phyloP scores from a whole-genome alignment of 2,888 invertebrate genomes.

The Arge pagana region DNA sequence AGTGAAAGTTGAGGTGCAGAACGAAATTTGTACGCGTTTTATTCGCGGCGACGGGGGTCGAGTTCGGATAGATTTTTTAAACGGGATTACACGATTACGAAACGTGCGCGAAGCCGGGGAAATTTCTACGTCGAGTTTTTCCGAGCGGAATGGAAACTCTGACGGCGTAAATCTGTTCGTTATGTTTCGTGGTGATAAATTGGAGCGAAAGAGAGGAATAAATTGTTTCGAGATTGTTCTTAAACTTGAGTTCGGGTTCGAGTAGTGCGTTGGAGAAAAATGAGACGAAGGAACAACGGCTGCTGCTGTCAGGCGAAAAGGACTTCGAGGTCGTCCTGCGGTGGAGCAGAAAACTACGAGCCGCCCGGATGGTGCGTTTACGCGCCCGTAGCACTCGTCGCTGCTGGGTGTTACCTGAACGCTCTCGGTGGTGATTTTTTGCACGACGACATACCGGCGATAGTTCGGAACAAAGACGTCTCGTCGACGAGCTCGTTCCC shows the following conservation, averaged over 20 bases:
- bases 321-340: conserved; percentile 43
- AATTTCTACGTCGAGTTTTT: too few relatives aligned
- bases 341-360: conserved; percentile 55
- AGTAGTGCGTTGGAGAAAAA: conserved; percentile 16
- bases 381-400: conserved; percentile 68
- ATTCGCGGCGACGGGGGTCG: too few relatives aligned
- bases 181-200: conserved; percentile 1
- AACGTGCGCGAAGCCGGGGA: too few relatives aligned
- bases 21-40: too few relatives aligned
- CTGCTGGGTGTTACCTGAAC: conserved; percentile 73
- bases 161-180: too few relatives aligned
- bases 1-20: too few relatives aligned
- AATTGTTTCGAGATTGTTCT: too few relatives aligned
- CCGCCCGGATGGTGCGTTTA: conserved; percentile 66
- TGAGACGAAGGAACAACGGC: conserved; percentile 46
- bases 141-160: too few relatives aligned
- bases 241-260: too few relatives aligned
- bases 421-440: conserved; percentile 81
- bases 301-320: conserved; percentile 39
- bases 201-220: too few relatives aligned
- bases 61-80: too few relatives aligned
- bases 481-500: conserved; percentile 68
- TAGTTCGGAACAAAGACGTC: conserved; percentile 81
- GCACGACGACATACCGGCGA: conserved; percentile 86
- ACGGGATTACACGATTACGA: too few relatives aligned